phyloP scores from a whole-genome alignment of 2,113 vertebrate species.

The Paradoxurus hermaphroditus region DNA sequence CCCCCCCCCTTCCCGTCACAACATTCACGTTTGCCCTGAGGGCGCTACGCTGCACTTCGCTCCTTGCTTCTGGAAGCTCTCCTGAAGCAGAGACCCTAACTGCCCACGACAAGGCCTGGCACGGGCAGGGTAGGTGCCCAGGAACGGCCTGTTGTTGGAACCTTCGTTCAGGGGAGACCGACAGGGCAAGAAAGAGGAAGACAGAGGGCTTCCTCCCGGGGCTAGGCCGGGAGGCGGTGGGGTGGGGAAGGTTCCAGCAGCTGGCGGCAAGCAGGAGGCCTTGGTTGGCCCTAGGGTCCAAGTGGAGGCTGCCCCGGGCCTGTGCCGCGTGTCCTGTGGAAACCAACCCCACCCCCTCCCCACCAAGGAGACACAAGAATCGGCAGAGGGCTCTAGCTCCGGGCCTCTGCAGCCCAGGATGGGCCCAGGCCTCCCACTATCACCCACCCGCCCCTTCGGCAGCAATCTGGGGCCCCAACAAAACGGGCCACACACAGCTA shows the following conservation, averaged over 20 bases:
- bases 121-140: not conserved
- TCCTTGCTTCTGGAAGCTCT: not conserved
- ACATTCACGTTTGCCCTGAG: not conserved
- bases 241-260: accelerated
- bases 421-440: no score
- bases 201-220: no score
- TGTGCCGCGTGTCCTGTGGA: not conserved
- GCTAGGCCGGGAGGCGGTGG: not conserved
- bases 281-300: not conserved
- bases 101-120: not conserved
- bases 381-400: not conserved
- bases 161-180: not conserved
- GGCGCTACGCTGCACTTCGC: accelerated
- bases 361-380: not conserved
- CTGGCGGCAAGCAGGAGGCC: not conserved
- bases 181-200: not conserved
- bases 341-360: no score
- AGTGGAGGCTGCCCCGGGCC: not conserved
- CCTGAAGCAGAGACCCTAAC: not conserved
- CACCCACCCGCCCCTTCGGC: not conserved
- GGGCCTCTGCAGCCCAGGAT: not conserved
- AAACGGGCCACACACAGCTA: not conserved
- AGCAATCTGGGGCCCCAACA: not conserved
- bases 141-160: no score
- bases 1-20: no score